Base-by-base conservation (phyloP, 2,797 vertebrate species). In the Diplodus sargus region DNA sequence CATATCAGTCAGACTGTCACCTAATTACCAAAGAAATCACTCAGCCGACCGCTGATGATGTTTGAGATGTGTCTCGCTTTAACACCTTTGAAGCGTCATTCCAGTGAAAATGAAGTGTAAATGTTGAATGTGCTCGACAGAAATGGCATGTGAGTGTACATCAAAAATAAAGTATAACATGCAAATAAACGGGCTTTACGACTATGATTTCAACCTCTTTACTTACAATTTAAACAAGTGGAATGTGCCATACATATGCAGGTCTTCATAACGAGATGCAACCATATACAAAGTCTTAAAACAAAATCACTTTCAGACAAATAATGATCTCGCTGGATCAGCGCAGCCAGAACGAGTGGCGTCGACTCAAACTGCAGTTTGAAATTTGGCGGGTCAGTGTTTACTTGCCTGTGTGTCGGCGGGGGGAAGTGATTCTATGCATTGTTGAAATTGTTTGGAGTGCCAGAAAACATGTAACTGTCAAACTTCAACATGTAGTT, bases 201-300 rank as follows among this genome's bases (percentile, higher is more conserved):
- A 34, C 13, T 39, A 4, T 70, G 28, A 70, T 43, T 84, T 77
- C 23, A 76, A 61, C 6, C 30, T 28, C 67, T 90, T 87, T 84
- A 79, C 59, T 83, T 74, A 74, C 49, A 82, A 20, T 70, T 78
- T 56, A 58, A 79, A 71, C 67, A 85, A 59, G n/a, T 83, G n/a
- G 82, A 61, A 80, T 70, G 20, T 80, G 67, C 64, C 71, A 22
- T 79, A 78, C 30, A 79, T 72, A 58, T 62, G 79, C 25, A 82
- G 73, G 74, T 81, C 56, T 80, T 76, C 64, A 69, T 51, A 16
- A 48, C 61, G 70, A 74, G 53, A 20, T 66, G 57, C 5, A 63
- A 23, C 74, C 47, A 81, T 78, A 22, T 71, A 75, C 65, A 79
- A 67, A 76, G 59, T 25, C 20, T 71, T 52, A 23, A 69, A 78